Evolutionary conservation across 30 jellyfish, hydroid and myxozoan genomes (phyloP).

Genomic region (Morbakka virulenta): DNA sequence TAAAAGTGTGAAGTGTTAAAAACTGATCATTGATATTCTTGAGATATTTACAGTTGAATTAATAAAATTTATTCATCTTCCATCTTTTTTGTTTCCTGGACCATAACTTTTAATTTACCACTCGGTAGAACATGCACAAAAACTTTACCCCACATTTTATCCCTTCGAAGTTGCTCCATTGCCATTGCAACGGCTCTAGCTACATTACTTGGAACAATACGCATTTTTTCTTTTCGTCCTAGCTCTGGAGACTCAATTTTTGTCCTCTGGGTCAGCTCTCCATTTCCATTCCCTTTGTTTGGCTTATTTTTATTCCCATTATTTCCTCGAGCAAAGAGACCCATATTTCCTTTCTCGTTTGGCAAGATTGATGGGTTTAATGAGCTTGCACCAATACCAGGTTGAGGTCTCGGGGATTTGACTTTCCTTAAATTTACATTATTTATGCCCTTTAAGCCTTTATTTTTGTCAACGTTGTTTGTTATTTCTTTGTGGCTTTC

Average conservation of each 20-base stretch:
- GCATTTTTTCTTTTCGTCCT: conserved; percentile 63
- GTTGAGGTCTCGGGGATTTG: background rate
- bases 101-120: conserved; percentile 98
- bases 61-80: conserved; percentile 78
- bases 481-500: conserved; percentile 9
- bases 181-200: conserved; percentile 99
- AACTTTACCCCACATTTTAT: conserved; percentile 99
- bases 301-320: background rate
- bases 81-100: conserved; percentile 95
- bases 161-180: conserved; percentile 96
- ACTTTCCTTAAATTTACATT: too few species aligned
- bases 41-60: too few species aligned
- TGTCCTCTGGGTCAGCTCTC: conserved; percentile 26
- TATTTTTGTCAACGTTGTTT: background rate
- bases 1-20: too few species aligned
- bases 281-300: background rate
- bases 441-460: background rate
- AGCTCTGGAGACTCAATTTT: conserved; percentile 57
- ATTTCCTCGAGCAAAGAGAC: background rate
- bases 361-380: background rate
- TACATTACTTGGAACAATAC: conserved; percentile 90
- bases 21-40: too few species aligned
- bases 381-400: background rate
- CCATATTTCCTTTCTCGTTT: background rate
- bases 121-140: conserved; percentile 99